A percentile compares a stretch with the other conserved stretches of the same genome.
Conservation (phyloP, 1,140 invertebrate genomes). For the Drosophila sp. region DNA sequence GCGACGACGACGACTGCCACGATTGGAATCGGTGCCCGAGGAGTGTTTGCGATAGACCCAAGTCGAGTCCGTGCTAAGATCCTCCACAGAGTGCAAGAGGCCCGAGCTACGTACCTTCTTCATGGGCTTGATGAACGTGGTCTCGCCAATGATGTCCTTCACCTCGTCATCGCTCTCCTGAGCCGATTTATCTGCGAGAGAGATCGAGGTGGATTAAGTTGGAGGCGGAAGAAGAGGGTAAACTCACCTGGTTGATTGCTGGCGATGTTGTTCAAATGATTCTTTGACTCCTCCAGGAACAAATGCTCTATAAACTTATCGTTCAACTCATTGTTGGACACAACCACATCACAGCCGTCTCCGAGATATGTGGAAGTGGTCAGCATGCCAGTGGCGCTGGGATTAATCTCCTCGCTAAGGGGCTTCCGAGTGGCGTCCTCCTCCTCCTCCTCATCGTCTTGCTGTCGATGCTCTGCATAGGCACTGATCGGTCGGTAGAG, state of each 20-base stretch:
- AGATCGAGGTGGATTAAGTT: not conserved
- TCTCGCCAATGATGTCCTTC: slow-evolving; percentile 85
- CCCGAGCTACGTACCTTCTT: slow-evolving; percentile 87
- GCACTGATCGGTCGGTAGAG: slow-evolving; percentile 87
- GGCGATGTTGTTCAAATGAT: slow-evolving; percentile 76
- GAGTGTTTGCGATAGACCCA: slow-evolving; percentile 87
- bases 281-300: slow-evolving; percentile 80
- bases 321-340: slow-evolving; percentile 48
- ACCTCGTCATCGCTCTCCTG: slow-evolving; percentile 85
- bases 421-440: slow-evolving; percentile 55
- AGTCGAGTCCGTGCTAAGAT: slow-evolving; percentile 89
- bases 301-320: slow-evolving; percentile 81
- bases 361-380: slow-evolving; percentile 77
- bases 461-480: slow-evolving; percentile 37
- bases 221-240: no score
- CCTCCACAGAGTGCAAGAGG: slow-evolving; percentile 89
- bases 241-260: slow-evolving; percentile 65
- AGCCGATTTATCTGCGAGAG: slow-evolving; percentile 59
- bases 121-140: slow-evolving; percentile 84
- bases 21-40: slow-evolving; percentile 77
- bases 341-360: slow-evolving; percentile 70
- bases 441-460: slow-evolving; percentile 36
- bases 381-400: slow-evolving; percentile 72
- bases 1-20: slow-evolving; percentile 76
- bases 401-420: slow-evolving; percentile 65